Base-by-base conservation (phyloP, 1,140 invertebrate species). In the Drosophila ambigua region DNA sequence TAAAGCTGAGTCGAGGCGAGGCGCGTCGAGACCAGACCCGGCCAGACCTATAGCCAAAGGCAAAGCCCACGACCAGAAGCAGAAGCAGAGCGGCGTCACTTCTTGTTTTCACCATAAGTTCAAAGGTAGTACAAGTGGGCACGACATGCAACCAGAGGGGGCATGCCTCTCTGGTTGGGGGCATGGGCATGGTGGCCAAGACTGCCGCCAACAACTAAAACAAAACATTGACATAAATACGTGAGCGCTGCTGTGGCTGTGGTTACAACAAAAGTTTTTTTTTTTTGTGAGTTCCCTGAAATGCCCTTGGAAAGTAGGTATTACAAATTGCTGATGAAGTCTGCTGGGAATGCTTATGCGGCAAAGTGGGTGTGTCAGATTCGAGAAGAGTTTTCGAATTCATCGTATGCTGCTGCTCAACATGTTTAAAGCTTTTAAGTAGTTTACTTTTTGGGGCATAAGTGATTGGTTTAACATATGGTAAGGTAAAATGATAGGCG, bases 171-270 rank as follows among this genome's bases (percentile, higher is more conserved):
- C 9, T 8, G 23, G 4, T 5, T 11, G 45, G 24, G 44, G 5
- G 11, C 15, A n/a, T 3, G n/a, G 20, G 13, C 35, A n/a, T 43
- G 69, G 50, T 53, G 67, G 69, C 51, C 41, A 57, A 55, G 69
- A 54, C 51, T 44, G 48, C 24, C 51, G 61, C 53, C 62, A 75
- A 62, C 68, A 82, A 83, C 67, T 66, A 84, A 81, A 84, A 87
- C 73, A 84, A 85, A 85, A 81, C 81, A 85, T 85, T 85, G 82
- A 82, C 82, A 85, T 87, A 85, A 87, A 87, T 87, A 87, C 65
- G 74, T 74, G 69, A 65, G 57, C 61, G 72, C 71, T 76, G 72
- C 69, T 73, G 54, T 57, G 59, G 72, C 62, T 82, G 74, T 62
- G 68, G 62, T 71, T 82, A 62, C 65, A 66, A 76, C 65, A 63